Evolutionary conservation across 2,113 vertebrate genomes (phyloP).

Genomic region (Tragelaphus strepsiceros): DNA sequence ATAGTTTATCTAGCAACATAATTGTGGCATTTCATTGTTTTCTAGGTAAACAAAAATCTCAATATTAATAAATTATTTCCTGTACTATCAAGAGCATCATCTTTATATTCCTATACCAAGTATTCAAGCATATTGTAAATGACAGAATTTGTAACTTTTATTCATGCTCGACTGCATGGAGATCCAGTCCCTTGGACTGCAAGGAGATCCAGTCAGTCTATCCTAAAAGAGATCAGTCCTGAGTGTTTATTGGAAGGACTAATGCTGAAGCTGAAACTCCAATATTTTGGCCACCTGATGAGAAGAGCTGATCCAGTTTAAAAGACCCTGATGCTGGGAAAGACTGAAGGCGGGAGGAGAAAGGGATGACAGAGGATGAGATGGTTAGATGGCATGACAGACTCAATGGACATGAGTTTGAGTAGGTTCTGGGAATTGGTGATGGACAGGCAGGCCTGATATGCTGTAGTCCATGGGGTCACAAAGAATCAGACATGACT

Average conservation of each 20-base stretch:
- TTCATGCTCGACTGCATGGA: background rate
- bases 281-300: background rate
- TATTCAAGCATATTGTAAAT: conserved; percentile 40
- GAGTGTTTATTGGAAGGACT: background rate
- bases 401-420: no score
- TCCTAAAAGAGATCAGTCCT: background rate
- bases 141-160: conserved; percentile 33
- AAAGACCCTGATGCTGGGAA: background rate
- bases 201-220: background rate
- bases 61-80: background rate
- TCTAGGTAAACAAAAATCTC: background rate
- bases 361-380: no score
- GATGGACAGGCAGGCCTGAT: background rate
- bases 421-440: background rate
- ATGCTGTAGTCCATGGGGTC: background rate
- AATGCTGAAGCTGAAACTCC: background rate
- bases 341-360: background rate
- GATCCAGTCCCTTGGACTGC: background rate
- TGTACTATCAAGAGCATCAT: background rate
- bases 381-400: no score
- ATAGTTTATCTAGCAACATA: background rate
- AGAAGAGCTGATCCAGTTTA: background rate
- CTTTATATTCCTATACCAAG: background rate
- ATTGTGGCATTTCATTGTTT: background rate
- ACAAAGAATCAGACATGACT: fast-evolving